Conservation (phyloP, 2,888 invertebrate species). For the Cistogaster globosa region DNA sequence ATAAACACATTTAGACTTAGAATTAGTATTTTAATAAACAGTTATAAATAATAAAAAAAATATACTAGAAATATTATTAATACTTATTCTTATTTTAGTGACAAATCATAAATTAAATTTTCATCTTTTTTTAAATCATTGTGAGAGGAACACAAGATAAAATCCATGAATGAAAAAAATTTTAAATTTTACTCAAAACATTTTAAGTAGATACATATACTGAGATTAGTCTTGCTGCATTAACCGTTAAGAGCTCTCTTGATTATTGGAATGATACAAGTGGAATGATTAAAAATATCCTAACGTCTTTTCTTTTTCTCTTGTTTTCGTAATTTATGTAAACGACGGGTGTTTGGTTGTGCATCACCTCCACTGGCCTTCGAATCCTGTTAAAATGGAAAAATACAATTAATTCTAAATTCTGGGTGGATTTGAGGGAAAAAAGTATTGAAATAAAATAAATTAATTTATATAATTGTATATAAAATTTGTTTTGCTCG, state of each 20-base stretch:
- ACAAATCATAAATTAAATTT: no score
- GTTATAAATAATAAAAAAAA: neutral
- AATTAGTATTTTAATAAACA: slow-evolving; percentile 5
- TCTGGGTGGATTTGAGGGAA: no score
- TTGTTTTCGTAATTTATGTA: slow-evolving; percentile 80
- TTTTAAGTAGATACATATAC: no score
- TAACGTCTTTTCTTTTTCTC: slow-evolving; percentile 82
- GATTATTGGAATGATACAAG: slow-evolving; percentile 22
- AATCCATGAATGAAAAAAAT: no score
- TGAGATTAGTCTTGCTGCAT: neutral
- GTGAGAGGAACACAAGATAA: no score
- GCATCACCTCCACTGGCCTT: slow-evolving; percentile 72
- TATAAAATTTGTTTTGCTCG: no score
- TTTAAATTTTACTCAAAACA: no score
- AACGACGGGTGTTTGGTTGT: slow-evolving; percentile 75
- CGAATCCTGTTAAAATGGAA: slow-evolving; percentile 69
- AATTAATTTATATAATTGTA: no score
- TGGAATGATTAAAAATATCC: neutral
- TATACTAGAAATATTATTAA: neutral
- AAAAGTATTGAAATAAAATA: no score
- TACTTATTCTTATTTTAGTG: no score
- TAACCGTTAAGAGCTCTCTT: neutral
- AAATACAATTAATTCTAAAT: neutral
- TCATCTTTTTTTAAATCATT: no score
- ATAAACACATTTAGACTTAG: neutral